phyloP scores from a whole-genome alignment of 2,888 invertebrate species.

The Teinopalpus imperialis region DNA sequence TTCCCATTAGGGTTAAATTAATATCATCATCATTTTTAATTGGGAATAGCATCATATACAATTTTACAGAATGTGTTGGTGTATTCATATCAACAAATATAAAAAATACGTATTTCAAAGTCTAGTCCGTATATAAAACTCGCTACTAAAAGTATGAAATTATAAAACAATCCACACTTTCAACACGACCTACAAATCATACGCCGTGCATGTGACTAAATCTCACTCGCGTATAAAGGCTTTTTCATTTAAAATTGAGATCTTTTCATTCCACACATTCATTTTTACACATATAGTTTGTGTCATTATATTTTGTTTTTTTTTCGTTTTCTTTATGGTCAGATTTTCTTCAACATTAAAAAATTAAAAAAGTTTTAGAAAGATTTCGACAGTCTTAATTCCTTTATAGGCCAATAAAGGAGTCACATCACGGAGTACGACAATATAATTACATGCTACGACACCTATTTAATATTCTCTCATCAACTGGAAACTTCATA shows the following conservation, averaged over 20 bases:
- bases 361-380: conserved; percentile 17
- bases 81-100: conserved; percentile 27
- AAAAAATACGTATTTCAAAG: conserved; percentile 32
- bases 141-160: conserved; percentile 52
- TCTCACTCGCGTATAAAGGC: not conserved
- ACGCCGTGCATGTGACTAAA: conserved; percentile 20
- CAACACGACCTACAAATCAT: conserved; percentile 44
- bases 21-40: too few species aligned
- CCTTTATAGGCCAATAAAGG: conserved; percentile 17
- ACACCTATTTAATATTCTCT: conserved; percentile 59
- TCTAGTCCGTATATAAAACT: conserved; percentile 44
- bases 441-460: conserved; percentile 37
- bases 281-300: too few species aligned
- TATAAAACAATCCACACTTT: conserved; percentile 49
- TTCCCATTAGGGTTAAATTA: too few species aligned
- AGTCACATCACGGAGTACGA: conserved; percentile 20
- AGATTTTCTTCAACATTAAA: conserved; percentile 10
- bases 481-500: conserved; percentile 49
- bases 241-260: too few species aligned
- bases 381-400: conserved; percentile 4
- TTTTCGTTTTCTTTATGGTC: too few species aligned
- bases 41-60: too few species aligned
- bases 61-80: too few species aligned
- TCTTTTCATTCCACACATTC: too few species aligned
- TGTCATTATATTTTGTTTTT: too few species aligned